Base-by-base conservation (phyloP, 2,797 vertebrate genomes). In the Sorex maritimensis region DNA sequence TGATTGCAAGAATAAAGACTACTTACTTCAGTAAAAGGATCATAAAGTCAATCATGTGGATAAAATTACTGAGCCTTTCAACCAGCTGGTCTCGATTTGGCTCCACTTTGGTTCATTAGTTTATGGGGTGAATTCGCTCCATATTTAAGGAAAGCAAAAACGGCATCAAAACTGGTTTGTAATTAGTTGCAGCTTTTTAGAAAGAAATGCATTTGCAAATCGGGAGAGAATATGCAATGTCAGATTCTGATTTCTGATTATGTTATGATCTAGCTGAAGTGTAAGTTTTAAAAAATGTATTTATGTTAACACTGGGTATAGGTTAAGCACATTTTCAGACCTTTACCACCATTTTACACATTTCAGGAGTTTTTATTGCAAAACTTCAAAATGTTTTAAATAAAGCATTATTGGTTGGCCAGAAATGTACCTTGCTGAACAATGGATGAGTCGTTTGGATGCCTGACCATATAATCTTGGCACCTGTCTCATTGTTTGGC, bases 41-140 rank as follows among this genome's bases (percentile, higher is more conserved):
- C 99, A 99, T 99, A 99, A 99, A 99, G 98, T 99, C 99, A 99
- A 99, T 99, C 99, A 99, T 98, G 98, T 98, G 98, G 98, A 98
- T 99, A 97, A 98, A 99, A 99, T 99, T 99, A 99, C 98, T 98
- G 98, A 96, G 98, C 98, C 98, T 98, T 99, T 98, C 98, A 98
- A 98, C 99, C 99, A 99, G 98, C 98, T 98, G 98, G 98, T 98
- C 98, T 98, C 98, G 98, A 98, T 98, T 99, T 99, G 98, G 97
- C 98, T 97, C 96, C 97, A 97, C 95, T 98, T 97, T 96, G 97
- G 98, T 98, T 98, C 98, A 98, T 98, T 98, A 98, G 98, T 98
- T 98, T 98, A 98, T 96, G 96, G 97, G 97, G 97, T 96, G 98
- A 98, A 98, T 98, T 98, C 96, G 95, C 97, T 98, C 97, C 97